Evolutionary conservation across 2,888 invertebrate species (phyloP).

Genomic region (Stenodera caucasica): DNA sequence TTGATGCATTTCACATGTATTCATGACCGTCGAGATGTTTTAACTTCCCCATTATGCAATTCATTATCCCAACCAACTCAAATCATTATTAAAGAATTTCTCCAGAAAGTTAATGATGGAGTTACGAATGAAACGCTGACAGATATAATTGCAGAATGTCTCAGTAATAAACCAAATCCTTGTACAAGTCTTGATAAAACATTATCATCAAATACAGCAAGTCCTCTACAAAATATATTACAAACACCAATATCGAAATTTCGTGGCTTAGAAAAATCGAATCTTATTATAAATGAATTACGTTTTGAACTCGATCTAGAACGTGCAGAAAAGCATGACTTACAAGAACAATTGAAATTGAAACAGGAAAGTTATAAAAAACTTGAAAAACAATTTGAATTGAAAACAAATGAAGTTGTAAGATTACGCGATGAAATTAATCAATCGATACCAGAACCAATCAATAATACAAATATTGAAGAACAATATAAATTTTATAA

Average conservation of each 20-base stretch:
- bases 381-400: constrained; percentile 55
- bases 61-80: constrained; percentile 44
- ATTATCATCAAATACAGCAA: constrained; percentile 20
- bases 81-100: constrained; percentile 45
- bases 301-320: constrained; percentile 64
- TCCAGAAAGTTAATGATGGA: constrained; percentile 42
- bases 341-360: constrained; percentile 63
- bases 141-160: constrained; percentile 37
- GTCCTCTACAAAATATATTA: constrained; percentile 49
- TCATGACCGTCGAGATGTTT: constrained; percentile 46
- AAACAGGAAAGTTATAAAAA: constrained; percentile 60
- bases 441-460: neutral
- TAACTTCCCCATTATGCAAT: constrained; percentile 50
- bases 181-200: constrained; percentile 36
- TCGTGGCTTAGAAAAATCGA: constrained; percentile 42
- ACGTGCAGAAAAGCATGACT: constrained; percentile 64
- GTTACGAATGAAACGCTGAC: constrained; percentile 41
- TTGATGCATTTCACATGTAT: constrained; percentile 52
- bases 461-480: neutral
- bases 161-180: constrained; percentile 26
- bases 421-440: constrained; percentile 48
- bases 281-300: constrained; percentile 58
- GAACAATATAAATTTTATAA: constrained; percentile 15
- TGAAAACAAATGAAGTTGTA: constrained; percentile 52
- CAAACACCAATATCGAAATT: constrained; percentile 44